Conservation (phyloP, 2,113 vertebrate genomes). For the Nyctibius bracteatus region DNA sequence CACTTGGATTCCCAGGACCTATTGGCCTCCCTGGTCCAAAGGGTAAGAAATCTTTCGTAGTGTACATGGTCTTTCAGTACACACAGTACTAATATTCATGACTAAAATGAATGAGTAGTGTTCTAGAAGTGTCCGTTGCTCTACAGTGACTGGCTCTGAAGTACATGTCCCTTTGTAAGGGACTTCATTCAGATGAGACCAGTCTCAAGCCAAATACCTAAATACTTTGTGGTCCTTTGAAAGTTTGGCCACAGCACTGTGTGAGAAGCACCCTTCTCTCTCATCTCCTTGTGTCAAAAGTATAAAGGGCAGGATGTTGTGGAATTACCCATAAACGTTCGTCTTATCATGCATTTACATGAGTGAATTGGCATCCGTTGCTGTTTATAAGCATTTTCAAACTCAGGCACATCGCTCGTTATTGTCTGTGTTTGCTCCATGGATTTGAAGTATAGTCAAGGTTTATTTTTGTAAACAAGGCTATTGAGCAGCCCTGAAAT, state of each 20-base stretch:
- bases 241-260: neutral
- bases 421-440: neutral
- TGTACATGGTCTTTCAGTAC: neutral
- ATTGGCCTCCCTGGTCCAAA: slow-evolving; percentile 80
- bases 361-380: neutral
- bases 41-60: slow-evolving; percentile 71
- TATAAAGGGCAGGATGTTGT: neutral
- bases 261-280: neutral
- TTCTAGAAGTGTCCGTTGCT: neutral
- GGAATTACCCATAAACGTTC: neutral
- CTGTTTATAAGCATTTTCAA: neutral
- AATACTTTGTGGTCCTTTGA: neutral
- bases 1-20: slow-evolving; percentile 67
- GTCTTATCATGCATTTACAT: neutral
- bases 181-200: neutral
- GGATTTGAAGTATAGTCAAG: neutral
- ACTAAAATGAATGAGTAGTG: neutral
- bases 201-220: neutral
- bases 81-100: neutral
- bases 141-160: neutral
- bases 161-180: neutral
- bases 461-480: neutral
- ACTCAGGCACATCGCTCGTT: neutral
- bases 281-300: neutral
- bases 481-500: neutral